Conservation (phyloP, 2,797 vertebrate genomes). For the Urophycis tenuis region DNA sequence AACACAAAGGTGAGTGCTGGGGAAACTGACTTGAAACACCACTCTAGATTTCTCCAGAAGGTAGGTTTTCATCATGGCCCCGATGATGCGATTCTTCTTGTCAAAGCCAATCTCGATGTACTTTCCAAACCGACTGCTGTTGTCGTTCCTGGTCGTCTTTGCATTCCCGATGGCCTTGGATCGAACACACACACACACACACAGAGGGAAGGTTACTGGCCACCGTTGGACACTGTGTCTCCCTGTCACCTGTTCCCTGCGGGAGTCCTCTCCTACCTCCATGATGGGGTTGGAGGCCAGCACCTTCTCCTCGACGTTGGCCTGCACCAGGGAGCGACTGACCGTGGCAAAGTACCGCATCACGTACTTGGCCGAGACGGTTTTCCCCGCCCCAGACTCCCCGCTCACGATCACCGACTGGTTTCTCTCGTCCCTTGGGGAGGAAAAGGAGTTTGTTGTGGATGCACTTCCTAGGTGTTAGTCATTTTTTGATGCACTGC, state of each 20-base stretch:
- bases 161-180: slow-evolving; percentile 92
- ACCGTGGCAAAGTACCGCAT: slow-evolving; percentile 98
- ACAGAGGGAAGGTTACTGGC: not conserved
- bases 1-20: not conserved
- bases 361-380: slow-evolving; percentile 93
- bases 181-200: not conserved
- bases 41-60: slow-evolving; percentile 96
- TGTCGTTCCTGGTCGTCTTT: slow-evolving; percentile 96
- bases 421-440: slow-evolving; percentile 84
- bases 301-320: slow-evolving; percentile 87
- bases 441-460: slow-evolving; percentile 2
- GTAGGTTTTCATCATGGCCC: slow-evolving; percentile 97
- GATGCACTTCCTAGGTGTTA: no score
- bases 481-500: no score
- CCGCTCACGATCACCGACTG: slow-evolving; percentile 98
- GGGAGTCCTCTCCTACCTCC: slow-evolving; percentile 76
- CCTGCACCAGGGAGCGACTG: slow-evolving; percentile 82
- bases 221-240: not conserved
- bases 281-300: slow-evolving; percentile 97
- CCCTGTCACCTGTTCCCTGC: not conserved
- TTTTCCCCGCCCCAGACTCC: slow-evolving; percentile 98
- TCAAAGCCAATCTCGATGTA: slow-evolving; percentile 97
- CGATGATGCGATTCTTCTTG: slow-evolving; percentile 81
- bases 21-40: slow-evolving; percentile 89
- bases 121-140: slow-evolving; percentile 98